Base-by-base conservation (phyloP, 2,113 vertebrate genomes). In the Suricata suricatta region DNA sequence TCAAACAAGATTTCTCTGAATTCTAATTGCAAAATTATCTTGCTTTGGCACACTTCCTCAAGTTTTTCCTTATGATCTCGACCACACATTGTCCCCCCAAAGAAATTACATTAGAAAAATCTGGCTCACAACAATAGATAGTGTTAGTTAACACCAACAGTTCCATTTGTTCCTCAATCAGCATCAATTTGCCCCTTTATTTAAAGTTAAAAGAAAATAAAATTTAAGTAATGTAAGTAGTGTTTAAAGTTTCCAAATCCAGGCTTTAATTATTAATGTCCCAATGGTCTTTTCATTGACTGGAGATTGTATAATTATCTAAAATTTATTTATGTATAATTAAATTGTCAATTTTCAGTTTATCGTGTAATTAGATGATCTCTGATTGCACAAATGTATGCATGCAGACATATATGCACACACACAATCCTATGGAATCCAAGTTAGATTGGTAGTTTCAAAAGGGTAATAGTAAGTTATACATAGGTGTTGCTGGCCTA, bases 151-250 rank as follows among this genome's bases (percentile, higher is more conserved):
- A 38, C 16, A 66, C 3, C 1, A 27, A 79, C 0, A 57, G 1
- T 87, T 84, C 11, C 25, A 80, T 17, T 50, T 92, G 27, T 52
- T 91, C 21, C 50, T 76, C 66, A 54, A 47, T 52, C 21, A 52
- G 4, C 23, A 68, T n/a, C 41, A 54, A 41, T 63, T 95, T 90
- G 68, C 11, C 11, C 15, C 2, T 94, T 79, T 50, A 72, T 76
- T 96, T 88, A 92, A 33, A 81, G 1, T 80, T 80, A 66, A 77
- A 93, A 84, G 35, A 87, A 93, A 98, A 91, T 41, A 72, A 63
- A 86, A 50, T 85, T 92, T 68, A 93, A 88, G 14, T 50, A 88
- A 31, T 7, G 7, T 66, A 80, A 44, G 3, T n/a, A 44, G 15
- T 31, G n/a, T 93, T 76, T 69, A 90, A 88, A 93, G 25, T 63